Evolutionary conservation across 2,113 vertebrate species (phyloP).

Genomic region (Trachemys scripta): DNA sequence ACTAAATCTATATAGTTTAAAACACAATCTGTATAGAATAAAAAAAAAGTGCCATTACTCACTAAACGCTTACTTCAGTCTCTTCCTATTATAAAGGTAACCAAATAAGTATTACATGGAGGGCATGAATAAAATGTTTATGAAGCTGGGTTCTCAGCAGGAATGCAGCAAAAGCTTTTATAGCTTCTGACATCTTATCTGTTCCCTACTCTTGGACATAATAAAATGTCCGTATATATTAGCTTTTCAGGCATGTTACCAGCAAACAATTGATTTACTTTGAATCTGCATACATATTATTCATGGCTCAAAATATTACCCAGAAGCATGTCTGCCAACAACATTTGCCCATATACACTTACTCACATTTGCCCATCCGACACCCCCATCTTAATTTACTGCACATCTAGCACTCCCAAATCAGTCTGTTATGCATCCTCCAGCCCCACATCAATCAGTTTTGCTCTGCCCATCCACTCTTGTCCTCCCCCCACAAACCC

Average conservation of each 20-base stretch:
- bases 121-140: not conserved
- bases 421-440: not conserved
- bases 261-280: not conserved
- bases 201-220: not conserved
- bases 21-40: not conserved
- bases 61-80: not conserved
- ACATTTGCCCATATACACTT: not conserved
- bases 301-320: not conserved
- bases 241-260: not conserved
- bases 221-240: not conserved
- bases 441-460: not conserved
- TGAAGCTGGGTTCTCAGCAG: slow-evolving; percentile 30
- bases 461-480: not conserved
- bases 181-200: not conserved
- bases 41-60: not conserved
- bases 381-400: not conserved
- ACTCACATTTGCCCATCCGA: not conserved
- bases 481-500: not conserved
- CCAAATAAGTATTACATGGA: not conserved
- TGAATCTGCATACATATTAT: not conserved
- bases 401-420: not conserved
- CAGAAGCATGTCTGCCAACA: not conserved
- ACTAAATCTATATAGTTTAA: not conserved
- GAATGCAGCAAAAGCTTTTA: not conserved
- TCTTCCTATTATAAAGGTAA: not conserved